A percentile compares a stretch with the other conserved stretches of the same genome.
Conservation (phyloP, 2,113 vertebrate species). For the Spermophilus dauricus region DNA sequence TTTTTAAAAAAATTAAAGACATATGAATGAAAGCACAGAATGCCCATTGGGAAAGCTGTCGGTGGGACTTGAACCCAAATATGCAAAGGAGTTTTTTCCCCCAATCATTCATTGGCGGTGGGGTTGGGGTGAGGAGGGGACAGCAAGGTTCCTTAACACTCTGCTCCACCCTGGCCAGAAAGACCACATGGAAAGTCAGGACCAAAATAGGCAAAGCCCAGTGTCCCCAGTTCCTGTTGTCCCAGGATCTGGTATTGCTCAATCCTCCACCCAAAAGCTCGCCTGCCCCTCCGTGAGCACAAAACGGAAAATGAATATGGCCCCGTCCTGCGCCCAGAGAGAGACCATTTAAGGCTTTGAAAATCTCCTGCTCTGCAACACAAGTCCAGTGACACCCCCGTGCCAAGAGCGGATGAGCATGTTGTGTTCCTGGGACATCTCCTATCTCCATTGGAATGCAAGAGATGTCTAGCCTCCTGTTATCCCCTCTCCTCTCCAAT, state of each 20-base stretch:
- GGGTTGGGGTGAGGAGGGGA: not conserved
- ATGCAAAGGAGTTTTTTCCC: not conserved
- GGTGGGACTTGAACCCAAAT: not conserved
- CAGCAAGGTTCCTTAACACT: not conserved
- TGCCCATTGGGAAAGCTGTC: not conserved
- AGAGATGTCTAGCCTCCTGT: conserved; percentile 55
- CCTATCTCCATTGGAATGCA: conserved; percentile 83
- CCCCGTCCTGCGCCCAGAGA: not conserved
- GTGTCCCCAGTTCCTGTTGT: not conserved
- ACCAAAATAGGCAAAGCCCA: conserved; percentile 57
- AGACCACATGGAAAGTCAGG: not conserved
- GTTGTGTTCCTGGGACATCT: conserved; percentile 68
- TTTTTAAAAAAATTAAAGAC: not conserved
- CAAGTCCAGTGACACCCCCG: conserved; percentile 57
- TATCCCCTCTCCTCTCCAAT: not conserved
- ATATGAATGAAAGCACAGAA: not conserved
- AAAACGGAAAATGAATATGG: not conserved
- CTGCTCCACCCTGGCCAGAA: not conserved
- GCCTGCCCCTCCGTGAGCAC: not conserved
- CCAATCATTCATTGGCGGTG: not conserved
- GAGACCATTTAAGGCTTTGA: conserved; percentile 85
- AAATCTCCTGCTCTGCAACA: conserved; percentile 41
- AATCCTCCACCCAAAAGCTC: not conserved
- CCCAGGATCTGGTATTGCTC: not conserved
- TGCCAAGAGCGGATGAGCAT: conserved; percentile 79